phyloP scores from a whole-genome alignment of 2,113 vertebrate genomes.

The Catharus bicknelli region DNA sequence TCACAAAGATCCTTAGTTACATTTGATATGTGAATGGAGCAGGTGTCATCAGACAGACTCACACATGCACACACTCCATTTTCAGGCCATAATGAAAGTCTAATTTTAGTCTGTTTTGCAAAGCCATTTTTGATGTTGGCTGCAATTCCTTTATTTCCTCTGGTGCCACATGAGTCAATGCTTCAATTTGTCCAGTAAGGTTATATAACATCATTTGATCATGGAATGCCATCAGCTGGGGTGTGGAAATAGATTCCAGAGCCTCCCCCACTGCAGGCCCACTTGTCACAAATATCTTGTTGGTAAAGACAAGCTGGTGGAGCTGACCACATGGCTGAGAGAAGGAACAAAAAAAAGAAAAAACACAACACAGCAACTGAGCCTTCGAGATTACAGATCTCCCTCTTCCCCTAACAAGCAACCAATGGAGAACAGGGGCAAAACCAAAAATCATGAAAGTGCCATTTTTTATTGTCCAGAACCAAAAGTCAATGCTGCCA shows the following conservation, averaged over 20 bases:
- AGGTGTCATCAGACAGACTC: background rate
- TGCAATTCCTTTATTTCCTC: background rate
- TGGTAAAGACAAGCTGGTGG: background rate
- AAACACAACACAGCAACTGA: background rate
- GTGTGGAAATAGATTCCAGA: background rate
- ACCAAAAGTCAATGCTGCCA: background rate
- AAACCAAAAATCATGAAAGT: background rate
- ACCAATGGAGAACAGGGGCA: accelerated
- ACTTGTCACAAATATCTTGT: background rate
- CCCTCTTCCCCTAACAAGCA: background rate
- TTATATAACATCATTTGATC: background rate
- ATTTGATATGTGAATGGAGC: background rate
- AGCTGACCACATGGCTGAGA: background rate
- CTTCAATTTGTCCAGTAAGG: background rate
- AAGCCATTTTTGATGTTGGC: background rate
- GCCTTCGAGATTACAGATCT: accelerated
- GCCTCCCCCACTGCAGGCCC: background rate
- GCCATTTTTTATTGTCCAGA: background rate
- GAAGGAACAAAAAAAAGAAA: background rate
- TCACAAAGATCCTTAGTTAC: background rate
- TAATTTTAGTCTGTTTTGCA: background rate
- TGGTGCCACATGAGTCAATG: background rate
- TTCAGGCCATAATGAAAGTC: background rate
- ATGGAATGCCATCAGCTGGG: background rate
- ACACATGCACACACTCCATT: background rate